These are phyloP conservation scores for Podarcis lilfordi DNA, from an alignment of 2,797 vertebrate species.

Conservation along the genomic window DNA sequence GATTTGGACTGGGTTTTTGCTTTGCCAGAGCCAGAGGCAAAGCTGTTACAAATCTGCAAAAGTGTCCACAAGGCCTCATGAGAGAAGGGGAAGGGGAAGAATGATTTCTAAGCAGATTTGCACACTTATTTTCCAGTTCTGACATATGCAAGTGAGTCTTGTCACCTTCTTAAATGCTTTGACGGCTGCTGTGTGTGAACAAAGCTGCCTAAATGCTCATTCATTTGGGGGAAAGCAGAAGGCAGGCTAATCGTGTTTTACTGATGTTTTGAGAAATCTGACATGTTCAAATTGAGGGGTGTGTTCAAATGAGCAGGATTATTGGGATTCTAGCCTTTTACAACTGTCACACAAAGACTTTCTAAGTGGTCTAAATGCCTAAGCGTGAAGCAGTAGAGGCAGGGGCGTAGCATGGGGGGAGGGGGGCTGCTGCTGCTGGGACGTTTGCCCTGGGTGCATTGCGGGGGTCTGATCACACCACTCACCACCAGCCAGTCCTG, in stretches of 20 bases:
- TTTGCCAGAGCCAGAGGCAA: not conserved
- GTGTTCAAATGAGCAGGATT: too few species aligned
- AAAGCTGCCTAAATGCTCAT: not conserved
- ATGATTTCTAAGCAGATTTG: constrained; percentile 31
- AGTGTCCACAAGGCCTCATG: not conserved
- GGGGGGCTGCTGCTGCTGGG: too few species aligned
- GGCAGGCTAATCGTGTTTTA: not conserved
- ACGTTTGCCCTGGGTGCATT: too few species aligned
- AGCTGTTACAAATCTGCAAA: constrained; percentile 7
- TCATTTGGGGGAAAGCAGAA: not conserved
- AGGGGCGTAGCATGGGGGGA: too few species aligned
- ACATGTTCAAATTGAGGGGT: not conserved
- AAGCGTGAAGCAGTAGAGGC: not conserved
- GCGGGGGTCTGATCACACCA: too few species aligned
- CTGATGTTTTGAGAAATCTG: not conserved
- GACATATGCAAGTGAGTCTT: constrained; percentile 28
- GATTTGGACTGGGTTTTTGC: constrained; percentile 10
- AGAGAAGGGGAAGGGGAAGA: not conserved
- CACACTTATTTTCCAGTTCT: constrained; percentile 18
- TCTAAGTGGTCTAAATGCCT: not conserved
- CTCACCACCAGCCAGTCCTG: too few species aligned
- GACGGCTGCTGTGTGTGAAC: constrained; percentile 22
- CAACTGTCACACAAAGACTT: not conserved
- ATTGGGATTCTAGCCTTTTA: not conserved
- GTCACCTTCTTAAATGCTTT: constrained; percentile 18